These are phyloP conservation scores for Enoplolaimus lenunculus DNA, from an alignment of 2,888 invertebrate genomes.

Conservation along the genomic window DNA sequence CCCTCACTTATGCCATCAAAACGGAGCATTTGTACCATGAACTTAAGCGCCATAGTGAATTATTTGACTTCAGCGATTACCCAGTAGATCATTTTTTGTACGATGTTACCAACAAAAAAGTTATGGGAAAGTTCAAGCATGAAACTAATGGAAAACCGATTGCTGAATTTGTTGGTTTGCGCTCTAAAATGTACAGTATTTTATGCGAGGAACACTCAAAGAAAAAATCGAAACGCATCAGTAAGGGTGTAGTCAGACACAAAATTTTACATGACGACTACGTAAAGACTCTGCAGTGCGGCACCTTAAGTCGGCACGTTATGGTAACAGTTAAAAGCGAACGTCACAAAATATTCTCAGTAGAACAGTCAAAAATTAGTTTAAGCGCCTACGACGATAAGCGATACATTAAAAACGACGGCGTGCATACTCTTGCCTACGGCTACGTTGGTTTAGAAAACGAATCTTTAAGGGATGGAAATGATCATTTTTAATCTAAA, in stretches of 20 bases:
- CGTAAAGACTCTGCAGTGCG: neutral
- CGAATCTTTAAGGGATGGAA: too few species aligned
- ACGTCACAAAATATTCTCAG: neutral
- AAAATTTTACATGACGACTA: neutral
- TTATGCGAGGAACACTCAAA: too few species aligned
- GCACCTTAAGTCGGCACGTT: neutral
- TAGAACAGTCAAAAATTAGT: neutral
- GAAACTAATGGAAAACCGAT: neutral
- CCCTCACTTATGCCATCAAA: neutral
- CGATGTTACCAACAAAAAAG: neutral
- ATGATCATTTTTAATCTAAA: too few species aligned
- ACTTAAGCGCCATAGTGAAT: neutral
- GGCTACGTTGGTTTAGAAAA: too few species aligned
- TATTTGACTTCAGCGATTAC: neutral
- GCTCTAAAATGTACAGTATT: slow-evolving; percentile 1
- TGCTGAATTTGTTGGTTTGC: neutral
- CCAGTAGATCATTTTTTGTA: neutral
- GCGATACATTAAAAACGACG: too few species aligned
- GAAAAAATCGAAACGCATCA: too few species aligned
- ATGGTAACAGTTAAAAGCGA: neutral
- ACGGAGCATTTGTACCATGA: neutral
- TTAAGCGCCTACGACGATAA: neutral
- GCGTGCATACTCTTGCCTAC: too few species aligned
- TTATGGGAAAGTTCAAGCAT: slow-evolving; percentile 3
- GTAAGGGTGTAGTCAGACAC: too few species aligned